A percentile compares a stretch with the other conserved stretches of the same genome.
Conservation (phyloP, 2,888 invertebrate genomes). For the Saturnia japonica region DNA sequence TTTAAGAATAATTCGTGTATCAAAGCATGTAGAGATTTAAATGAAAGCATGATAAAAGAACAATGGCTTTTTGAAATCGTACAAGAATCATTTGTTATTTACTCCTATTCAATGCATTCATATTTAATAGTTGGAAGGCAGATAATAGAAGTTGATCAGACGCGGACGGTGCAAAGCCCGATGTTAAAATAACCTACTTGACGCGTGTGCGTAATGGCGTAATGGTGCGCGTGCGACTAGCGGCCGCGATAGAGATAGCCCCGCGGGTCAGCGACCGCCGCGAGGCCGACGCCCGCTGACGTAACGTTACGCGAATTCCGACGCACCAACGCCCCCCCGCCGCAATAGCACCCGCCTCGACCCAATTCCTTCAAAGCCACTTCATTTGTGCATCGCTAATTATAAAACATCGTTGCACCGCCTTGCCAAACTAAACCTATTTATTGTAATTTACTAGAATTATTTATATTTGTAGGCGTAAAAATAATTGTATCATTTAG, state of each 20-base stretch:
- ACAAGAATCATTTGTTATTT: neutral
- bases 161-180: neutral
- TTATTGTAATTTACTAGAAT: slow-evolving; percentile 61
- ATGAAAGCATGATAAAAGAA: neutral
- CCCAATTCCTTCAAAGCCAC: slow-evolving; percentile 80
- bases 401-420: slow-evolving; percentile 69
- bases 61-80: neutral
- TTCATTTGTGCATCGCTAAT: slow-evolving; percentile 78
- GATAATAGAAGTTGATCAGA: neutral
- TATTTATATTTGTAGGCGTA: slow-evolving; percentile 44
- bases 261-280: slow-evolving; percentile 76
- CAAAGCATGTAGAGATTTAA: no score
- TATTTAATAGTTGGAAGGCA: neutral
- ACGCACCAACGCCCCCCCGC: slow-evolving; percentile 46
- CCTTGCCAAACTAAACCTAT: slow-evolving; percentile 68
- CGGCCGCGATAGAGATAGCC: slow-evolving; percentile 73
- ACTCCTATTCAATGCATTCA: neutral
- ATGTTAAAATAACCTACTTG: slow-evolving; percentile 12
- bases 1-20: neutral
- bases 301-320: slow-evolving; percentile 81
- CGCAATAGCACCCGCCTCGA: slow-evolving; percentile 59
- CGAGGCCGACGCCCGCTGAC: slow-evolving; percentile 80
- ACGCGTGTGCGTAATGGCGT: slow-evolving; percentile 46
- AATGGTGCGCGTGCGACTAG: slow-evolving; percentile 64
- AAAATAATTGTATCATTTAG: slow-evolving; percentile 20